Conservation (phyloP, 2,113 vertebrate genomes). For the Thomomys bottae region DNA sequence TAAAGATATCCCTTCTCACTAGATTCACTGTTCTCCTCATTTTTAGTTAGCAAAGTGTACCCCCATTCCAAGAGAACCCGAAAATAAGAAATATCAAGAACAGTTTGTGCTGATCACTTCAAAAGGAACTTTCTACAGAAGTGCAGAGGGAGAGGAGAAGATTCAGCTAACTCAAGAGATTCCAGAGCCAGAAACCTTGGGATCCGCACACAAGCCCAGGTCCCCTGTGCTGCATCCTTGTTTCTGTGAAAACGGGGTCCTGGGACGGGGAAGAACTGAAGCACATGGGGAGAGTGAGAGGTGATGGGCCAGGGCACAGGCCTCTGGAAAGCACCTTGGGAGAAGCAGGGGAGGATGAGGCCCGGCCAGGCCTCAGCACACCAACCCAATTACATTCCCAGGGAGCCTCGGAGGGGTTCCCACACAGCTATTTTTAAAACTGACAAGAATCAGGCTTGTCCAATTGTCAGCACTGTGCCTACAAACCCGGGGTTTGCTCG, state of each 20-base stretch:
- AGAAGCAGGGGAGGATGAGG: not conserved
- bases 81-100: not conserved
- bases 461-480: conserved; percentile 33
- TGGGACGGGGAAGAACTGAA: not conserved
- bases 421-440: conserved; percentile 78
- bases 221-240: not conserved
- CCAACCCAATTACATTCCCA: conserved; percentile 58
- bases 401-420: conserved; percentile 67
- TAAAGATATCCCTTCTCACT: too few relatives aligned
- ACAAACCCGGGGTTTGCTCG: conserved; percentile 68
- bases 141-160: too few relatives aligned
- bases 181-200: not conserved
- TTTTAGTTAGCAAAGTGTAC: not conserved
- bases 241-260: too few relatives aligned
- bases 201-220: accelerated
- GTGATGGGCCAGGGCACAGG: accelerated
- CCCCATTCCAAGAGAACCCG: accelerated
- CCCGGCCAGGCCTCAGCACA: not conserved
- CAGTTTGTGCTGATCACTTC: not conserved
- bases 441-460: conserved; percentile 73
- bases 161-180: not conserved
- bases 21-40: not conserved
- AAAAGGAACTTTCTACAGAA: not conserved
- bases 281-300: too few relatives aligned
- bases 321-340: not conserved